Base-by-base conservation (phyloP, 2,113 vertebrate species). In the Cisticola juncidis region DNA sequence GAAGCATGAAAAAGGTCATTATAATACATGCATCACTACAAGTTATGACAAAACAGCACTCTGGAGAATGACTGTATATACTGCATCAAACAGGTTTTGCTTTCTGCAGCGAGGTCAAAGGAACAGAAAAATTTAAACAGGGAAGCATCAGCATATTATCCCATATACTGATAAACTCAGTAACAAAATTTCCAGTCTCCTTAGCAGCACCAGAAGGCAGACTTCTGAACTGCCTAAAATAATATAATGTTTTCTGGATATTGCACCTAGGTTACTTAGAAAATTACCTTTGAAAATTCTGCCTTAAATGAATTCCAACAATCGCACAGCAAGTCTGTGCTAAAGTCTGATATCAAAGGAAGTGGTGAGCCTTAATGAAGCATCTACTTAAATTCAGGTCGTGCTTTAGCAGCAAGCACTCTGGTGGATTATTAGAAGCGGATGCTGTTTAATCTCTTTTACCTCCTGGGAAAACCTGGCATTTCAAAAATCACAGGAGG, bases 371-470 rank as follows among this genome's bases (percentile, higher is more conserved):
- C 60, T 78, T 94, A 94, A 94, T 77, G 71, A 95, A 93, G 82
- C 60, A 93, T 69, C 92, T 81, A 47, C 92, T 74, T 56, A 95
- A 93, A 95, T 86, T 92, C 84, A 91, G 66, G 57, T 65, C 16
- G 9, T 88, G 74, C 65, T 95, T 93, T 51, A 88, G 71, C 85
- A 92, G 80, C 76, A 90, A 92, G 74, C 35, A 68, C 71, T 85
- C 65, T 42, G 48, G 66, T 35, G 44, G 90, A 80, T 90, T 96
- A 95, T 90, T 62, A 94, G 66, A 94, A 93, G 51, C 0, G 2
- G 60, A 73, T 54, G 71, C 81, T 66, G 21, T 66, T 95, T 93
- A 92, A 93, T 90, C 56, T 81, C 53, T 65, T 24, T 47, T 38
- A 73, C 88, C 71, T 88, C 66, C 89, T 70, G 82, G 74, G 92